A percentile compares a stretch with the other conserved stretches of the same genome.
These are phyloP conservation scores for Lepidostoma basale DNA, from an alignment of 1,140 invertebrate species.

Conservation along the genomic window DNA sequence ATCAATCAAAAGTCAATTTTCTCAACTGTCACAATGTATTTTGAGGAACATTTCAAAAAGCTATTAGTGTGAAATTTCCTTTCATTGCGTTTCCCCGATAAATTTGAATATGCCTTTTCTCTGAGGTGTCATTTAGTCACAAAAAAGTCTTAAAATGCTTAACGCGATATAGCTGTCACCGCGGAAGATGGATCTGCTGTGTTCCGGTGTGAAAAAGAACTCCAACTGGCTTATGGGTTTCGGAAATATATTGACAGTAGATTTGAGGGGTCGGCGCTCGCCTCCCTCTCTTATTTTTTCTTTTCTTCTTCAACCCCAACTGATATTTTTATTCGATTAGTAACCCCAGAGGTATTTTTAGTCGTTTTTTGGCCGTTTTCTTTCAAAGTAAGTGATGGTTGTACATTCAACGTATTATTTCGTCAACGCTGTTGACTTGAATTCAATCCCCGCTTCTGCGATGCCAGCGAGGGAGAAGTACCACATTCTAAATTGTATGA, in stretches of 20 bases:
- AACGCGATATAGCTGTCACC: conserved; percentile 46
- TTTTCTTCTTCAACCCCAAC: conserved; percentile 58
- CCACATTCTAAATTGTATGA: too few species aligned
- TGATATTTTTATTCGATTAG: conserved; percentile 67
- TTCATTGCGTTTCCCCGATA: conserved; percentile 27
- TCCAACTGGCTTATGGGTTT: conserved; percentile 46
- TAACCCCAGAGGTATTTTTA: conserved; percentile 65
- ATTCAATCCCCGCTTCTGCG: background rate
- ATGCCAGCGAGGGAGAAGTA: too few species aligned
- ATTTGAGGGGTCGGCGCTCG: conserved; percentile 48
- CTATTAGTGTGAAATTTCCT: conserved; percentile 28
- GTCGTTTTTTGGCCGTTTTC: conserved; percentile 55
- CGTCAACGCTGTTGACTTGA: conserved; percentile 34
- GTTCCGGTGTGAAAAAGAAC: conserved; percentile 45
- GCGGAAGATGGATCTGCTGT: conserved; percentile 45
- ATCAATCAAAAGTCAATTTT: conserved; percentile 28
- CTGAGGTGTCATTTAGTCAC: conserved; percentile 38
- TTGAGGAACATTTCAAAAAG: conserved; percentile 27
- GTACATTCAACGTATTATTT: conserved; percentile 38
- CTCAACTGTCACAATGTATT: conserved; percentile 5
- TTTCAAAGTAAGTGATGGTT: conserved; percentile 37
- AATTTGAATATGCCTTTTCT: conserved; percentile 36
- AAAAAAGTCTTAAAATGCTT: conserved; percentile 42
- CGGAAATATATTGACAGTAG: conserved; percentile 48
- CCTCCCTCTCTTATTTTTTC: conserved; percentile 62